These are phyloP conservation scores for Cepaea hortensis DNA, from an alignment of 2,888 invertebrate genomes.

Conservation along the genomic window DNA sequence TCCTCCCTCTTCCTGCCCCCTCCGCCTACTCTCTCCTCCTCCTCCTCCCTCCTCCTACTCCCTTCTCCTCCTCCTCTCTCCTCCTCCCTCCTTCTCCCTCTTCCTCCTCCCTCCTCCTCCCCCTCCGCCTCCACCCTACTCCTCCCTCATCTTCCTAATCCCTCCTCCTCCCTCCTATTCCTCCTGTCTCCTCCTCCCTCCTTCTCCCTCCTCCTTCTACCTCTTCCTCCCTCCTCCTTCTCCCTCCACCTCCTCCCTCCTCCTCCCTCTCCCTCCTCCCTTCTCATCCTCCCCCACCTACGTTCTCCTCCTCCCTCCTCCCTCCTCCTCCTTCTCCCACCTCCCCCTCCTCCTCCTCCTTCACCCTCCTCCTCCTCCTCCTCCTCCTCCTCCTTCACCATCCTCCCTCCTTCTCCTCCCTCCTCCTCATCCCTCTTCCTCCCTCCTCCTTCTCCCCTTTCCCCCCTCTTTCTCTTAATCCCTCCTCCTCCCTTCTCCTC, in stretches of 20 bases:
- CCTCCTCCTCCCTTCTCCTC: too few relatives aligned
- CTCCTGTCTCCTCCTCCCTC: background rate
- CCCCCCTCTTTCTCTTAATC: too few relatives aligned
- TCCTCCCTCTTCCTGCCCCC: too few relatives aligned
- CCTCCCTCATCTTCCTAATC: too few relatives aligned
- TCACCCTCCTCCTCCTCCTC: background rate
- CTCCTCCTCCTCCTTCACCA: background rate
- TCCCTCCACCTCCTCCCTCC: background rate
- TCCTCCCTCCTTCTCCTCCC: background rate
- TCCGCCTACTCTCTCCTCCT: too few relatives aligned
- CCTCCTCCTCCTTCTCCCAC: background rate
- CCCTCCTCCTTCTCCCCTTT: background rate
- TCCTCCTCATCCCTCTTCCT: too few relatives aligned
- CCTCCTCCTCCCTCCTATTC: too few relatives aligned
- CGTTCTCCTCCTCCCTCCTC: background rate
- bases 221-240: constrained; percentile 3
- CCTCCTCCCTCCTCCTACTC: too few relatives aligned
- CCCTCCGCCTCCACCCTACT: too few relatives aligned
- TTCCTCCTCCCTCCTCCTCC: background rate
- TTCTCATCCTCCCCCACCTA: too few relatives aligned
- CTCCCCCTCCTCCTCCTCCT: too few relatives aligned
- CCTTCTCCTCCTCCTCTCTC: constrained; percentile 23
- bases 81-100: background rate
- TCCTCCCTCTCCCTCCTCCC: background rate
- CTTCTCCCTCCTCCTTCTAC: too few relatives aligned